Conservation (phyloP, 2,797 vertebrate genomes). For the Xerus rutilus region DNA sequence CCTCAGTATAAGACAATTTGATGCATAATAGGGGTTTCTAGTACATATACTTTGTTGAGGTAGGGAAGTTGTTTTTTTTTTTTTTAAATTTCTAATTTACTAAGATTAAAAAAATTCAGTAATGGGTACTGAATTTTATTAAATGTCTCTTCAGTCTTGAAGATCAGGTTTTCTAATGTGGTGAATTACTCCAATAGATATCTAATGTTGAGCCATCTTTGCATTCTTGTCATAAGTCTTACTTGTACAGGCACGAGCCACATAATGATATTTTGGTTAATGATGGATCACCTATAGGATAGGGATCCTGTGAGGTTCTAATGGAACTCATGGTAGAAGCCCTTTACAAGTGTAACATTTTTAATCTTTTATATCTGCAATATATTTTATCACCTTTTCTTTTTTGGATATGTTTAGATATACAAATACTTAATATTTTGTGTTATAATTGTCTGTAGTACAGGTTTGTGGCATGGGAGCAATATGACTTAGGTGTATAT, state of each 20-base stretch:
- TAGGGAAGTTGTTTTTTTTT: not conserved
- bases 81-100: slow-evolving; percentile 24
- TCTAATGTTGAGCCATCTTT: slow-evolving; percentile 9
- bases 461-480: not conserved
- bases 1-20: not conserved
- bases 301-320: not conserved
- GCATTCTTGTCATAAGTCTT: not conserved
- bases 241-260: not conserved
- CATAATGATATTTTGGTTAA: not conserved
- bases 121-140: slow-evolving; percentile 25
- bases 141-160: not conserved
- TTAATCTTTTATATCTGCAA: too few species aligned
- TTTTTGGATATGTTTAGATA: not conserved
- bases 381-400: not conserved
- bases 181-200: slow-evolving; percentile 10
- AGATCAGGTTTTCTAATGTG: not conserved
- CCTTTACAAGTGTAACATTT: not conserved
- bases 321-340: not conserved
- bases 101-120: slow-evolving; percentile 23
- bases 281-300: not conserved
- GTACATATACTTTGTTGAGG: not conserved
- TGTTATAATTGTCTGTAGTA: not conserved
- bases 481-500: not conserved
- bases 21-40: not conserved
- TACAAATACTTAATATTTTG: not conserved